These are phyloP conservation scores for Cheumatopsyche charites DNA, from an alignment of 1,140 invertebrate genomes.

Conservation along the genomic window DNA sequence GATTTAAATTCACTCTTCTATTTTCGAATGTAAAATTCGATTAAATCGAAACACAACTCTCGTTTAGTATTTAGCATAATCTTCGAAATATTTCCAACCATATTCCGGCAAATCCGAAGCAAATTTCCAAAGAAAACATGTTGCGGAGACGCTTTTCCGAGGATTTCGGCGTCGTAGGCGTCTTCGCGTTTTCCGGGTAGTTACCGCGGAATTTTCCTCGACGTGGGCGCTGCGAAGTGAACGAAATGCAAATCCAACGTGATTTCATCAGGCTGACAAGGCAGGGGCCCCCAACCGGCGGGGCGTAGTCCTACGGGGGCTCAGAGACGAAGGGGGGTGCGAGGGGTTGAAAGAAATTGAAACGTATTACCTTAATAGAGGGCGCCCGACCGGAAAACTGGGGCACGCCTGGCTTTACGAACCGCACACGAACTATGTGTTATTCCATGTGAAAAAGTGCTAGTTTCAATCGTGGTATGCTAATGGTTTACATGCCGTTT, in stretches of 20 bases:
- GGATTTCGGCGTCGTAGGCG: no score
- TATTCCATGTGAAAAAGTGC: not conserved
- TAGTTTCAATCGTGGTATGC: no score
- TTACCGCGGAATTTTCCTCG: conserved; percentile 7
- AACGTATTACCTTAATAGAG: conserved; percentile 47
- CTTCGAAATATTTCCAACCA: no score
- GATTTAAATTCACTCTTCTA: no score
- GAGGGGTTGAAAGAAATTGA: conserved; percentile 41
- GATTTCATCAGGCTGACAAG: conserved; percentile 47
- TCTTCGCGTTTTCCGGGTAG: no score
- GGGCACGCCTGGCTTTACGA: conserved; percentile 14
- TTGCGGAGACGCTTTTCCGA: no score
- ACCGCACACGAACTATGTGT: not conserved
- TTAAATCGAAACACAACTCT: no score
- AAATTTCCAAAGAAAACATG: no score
- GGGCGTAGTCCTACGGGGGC: conserved; percentile 3
- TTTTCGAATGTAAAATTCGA: no score
- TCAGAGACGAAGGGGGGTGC: conserved; percentile 9
- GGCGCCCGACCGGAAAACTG: conserved; percentile 44
- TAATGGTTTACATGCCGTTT: no score
- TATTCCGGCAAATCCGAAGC: no score
- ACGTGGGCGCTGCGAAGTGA: conserved; percentile 35
- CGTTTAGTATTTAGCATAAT: no score
- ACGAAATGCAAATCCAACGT: conserved; percentile 47
- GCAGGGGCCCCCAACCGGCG: not conserved